Conservation (phyloP, 2,888 invertebrate genomes). For the Philereme vetulata region DNA sequence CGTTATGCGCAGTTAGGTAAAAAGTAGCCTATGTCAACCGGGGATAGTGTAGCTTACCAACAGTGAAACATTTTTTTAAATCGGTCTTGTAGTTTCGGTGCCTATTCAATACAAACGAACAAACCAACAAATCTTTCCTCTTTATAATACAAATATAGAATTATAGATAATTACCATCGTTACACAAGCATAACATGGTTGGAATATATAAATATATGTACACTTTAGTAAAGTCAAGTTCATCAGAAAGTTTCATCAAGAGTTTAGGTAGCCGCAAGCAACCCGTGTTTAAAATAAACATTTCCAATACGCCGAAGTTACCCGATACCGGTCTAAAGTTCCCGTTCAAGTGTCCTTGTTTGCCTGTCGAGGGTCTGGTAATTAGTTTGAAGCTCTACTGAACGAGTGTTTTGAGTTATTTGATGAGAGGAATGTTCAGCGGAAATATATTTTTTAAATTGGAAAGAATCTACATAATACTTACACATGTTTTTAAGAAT, state of each 20-base stretch:
- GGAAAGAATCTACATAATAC: no score
- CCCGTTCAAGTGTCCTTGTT: conserved; percentile 19
- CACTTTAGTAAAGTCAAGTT: background rate
- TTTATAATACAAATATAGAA: no score
- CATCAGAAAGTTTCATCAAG: background rate
- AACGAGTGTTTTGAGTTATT: conserved; percentile 9
- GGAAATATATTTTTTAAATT: no score
- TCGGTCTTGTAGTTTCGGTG: no score
- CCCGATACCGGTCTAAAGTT: conserved; percentile 15
- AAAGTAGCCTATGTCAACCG: no score
- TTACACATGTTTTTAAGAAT: no score
- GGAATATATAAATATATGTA: background rate
- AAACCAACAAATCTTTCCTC: no score
- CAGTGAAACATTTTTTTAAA: no score
- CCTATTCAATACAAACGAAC: no score
- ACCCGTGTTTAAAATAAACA: conserved; percentile 25
- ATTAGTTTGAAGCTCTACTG: conserved; percentile 2
- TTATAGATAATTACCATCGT: no score
- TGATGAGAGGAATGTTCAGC: background rate
- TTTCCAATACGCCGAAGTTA: conserved; percentile 18
- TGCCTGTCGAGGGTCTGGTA: conserved; percentile 7
- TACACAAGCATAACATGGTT: background rate
- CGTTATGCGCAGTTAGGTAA: no score
- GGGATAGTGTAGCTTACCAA: no score
- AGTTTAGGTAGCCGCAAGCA: conserved; percentile 9